Evolutionary conservation across 2,888 invertebrate genomes (phyloP).

Genomic region (Ctena decussata): DNA sequence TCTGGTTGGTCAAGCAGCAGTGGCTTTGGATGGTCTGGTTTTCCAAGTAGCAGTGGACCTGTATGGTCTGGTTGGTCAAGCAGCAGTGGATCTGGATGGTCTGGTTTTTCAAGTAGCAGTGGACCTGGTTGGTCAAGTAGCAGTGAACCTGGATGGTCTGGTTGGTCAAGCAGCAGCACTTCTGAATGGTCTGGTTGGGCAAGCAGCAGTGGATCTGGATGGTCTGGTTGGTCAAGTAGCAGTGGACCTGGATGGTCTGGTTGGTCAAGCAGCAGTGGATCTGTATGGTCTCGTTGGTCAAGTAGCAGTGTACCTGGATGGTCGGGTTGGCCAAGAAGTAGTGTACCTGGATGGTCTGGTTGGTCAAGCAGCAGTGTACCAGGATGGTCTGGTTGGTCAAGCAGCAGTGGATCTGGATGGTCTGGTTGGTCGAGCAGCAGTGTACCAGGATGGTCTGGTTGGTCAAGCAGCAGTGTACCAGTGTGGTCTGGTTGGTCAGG

Average conservation of each 20-base stretch:
- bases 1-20: no score
- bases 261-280: neutral
- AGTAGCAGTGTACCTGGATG: neutral
- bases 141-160: neutral
- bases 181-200: neutral
- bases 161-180: neutral
- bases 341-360: neutral
- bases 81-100: neutral
- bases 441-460: no score
- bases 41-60: neutral
- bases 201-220: neutral
- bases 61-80: neutral
- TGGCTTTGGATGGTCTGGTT: neutral
- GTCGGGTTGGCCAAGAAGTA: neutral
- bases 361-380: no score
- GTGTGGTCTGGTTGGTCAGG: no score
- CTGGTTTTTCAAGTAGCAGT: neutral
- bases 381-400: no score
- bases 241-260: neutral
- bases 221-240: neutral
- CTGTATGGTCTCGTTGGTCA: neutral
- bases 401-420: no score
- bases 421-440: no score
- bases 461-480: no score
- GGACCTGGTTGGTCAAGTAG: neutral